Conservation (phyloP, 2,888 invertebrate genomes). For the Empis livida region DNA sequence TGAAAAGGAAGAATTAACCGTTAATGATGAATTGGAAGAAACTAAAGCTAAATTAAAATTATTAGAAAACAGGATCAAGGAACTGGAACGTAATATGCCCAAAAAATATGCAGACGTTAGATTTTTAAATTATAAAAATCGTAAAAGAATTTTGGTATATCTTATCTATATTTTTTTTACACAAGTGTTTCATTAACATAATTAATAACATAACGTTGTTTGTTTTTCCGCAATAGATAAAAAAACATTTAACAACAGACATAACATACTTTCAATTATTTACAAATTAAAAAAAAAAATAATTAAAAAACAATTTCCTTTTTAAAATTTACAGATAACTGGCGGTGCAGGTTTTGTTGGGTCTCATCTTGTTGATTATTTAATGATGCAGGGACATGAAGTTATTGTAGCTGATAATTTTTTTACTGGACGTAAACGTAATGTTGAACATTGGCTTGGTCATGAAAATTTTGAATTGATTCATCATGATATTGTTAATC, state of each 20-base stretch:
- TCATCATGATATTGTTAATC: slow-evolving; percentile 97
- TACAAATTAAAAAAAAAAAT: too few species aligned
- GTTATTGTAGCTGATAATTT: slow-evolving; percentile 96
- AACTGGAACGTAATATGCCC: slow-evolving; percentile 58
- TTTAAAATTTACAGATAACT: slow-evolving; percentile 52
- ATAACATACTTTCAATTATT: background rate
- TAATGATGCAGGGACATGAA: slow-evolving; percentile 94
- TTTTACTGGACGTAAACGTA: slow-evolving; percentile 92
- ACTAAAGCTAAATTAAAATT: slow-evolving; percentile 50
- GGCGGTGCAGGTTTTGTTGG: slow-evolving; percentile 99
- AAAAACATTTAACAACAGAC: too few species aligned
- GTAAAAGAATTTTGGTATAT: slow-evolving; percentile 78
- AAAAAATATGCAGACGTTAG: slow-evolving; percentile 84
- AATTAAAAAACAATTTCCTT: slow-evolving; percentile 7
- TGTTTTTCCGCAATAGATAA: too few species aligned
- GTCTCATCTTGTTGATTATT: slow-evolving; percentile 87
- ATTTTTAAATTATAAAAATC: slow-evolving; percentile 79
- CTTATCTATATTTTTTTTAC: too few species aligned
- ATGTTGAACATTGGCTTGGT: slow-evolving; percentile 98
- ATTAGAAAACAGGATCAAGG: slow-evolving; percentile 57
- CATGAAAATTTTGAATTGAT: slow-evolving; percentile 98
- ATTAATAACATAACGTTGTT: too few species aligned
- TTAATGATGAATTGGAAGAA: slow-evolving; percentile 41
- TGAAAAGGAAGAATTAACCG: slow-evolving; percentile 14
- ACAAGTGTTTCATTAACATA: too few species aligned